Percentiles rank a stretch among this genome's conserved stretches.
phyloP scores from a whole-genome alignment of 1,140 invertebrate species.

The Colletes gigas region DNA sequence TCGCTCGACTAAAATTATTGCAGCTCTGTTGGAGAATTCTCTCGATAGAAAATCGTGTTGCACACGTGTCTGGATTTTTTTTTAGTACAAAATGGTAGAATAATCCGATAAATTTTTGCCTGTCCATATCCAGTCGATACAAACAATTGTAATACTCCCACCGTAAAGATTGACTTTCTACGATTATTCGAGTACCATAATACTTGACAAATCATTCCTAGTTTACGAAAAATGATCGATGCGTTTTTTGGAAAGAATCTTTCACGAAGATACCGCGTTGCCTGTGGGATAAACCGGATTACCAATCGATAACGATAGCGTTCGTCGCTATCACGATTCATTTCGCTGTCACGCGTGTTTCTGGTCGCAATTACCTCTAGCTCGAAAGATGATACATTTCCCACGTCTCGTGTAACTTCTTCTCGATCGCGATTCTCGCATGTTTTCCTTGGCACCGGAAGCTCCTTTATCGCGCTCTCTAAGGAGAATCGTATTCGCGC shows the following conservation, averaged over 20 bases:
- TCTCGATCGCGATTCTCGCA: background rate
- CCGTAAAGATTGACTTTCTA: too few relatives aligned
- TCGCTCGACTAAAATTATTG: too few relatives aligned
- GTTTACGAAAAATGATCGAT: background rate
- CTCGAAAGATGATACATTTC: background rate
- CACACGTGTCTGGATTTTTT: too few relatives aligned
- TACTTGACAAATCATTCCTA: too few relatives aligned
- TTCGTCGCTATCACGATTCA: background rate
- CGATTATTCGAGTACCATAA: too few relatives aligned
- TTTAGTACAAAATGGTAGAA: too few relatives aligned
- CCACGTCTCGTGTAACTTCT: background rate
- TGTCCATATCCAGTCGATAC: too few relatives aligned
- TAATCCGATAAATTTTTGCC: too few relatives aligned
- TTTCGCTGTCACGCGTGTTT: background rate
- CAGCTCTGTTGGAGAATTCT: too few relatives aligned
- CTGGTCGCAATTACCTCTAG: background rate
- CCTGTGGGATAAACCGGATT: background rate
- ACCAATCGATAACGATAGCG: slow-evolving; percentile 14
- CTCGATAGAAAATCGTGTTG: too few relatives aligned
- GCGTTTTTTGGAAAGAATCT: background rate
- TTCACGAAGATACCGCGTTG: slow-evolving; percentile 6
- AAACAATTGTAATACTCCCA: too few relatives aligned
- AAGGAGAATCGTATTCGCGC: background rate
- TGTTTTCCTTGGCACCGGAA: slow-evolving; percentile 15
- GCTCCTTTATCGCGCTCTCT: background rate